phyloP scores from a whole-genome alignment of 1,140 invertebrate species.

The Cydia amplana region DNA sequence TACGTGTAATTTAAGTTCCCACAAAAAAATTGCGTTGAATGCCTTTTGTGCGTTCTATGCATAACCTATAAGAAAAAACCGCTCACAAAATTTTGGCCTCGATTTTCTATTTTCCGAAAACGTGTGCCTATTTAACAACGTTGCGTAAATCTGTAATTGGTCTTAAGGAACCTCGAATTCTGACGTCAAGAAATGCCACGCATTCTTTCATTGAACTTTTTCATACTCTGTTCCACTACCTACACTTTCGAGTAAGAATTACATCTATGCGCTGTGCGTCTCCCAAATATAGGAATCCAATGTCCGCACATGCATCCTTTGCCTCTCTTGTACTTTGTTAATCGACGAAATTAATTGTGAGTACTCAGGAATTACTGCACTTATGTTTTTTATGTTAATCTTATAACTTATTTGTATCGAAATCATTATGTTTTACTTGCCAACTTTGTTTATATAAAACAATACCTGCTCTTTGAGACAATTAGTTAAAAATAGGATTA shows the following conservation, averaged over 20 bases:
- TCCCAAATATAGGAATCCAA: not conserved
- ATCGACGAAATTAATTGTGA: not conserved
- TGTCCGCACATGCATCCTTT: conserved; percentile 5
- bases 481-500: no score
- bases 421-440: not conserved
- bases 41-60: conserved; percentile 8
- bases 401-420: not conserved
- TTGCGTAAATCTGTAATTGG: not conserved
- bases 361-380: not conserved
- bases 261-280: no score
- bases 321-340: not conserved
- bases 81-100: conserved; percentile 19
- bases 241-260: conserved; percentile 7
- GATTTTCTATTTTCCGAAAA: not conserved
- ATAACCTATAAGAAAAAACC: conserved; percentile 33
- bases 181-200: not conserved
- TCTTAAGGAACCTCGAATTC: not conserved
- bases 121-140: not conserved
- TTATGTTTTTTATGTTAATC: not conserved
- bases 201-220: conserved; percentile 28
- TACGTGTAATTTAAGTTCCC: conserved; percentile 33
- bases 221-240: not conserved
- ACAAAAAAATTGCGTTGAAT: not conserved
- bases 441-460: no score
- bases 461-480: no score